These are phyloP conservation scores for Hirundichthys speculiger DNA, from an alignment of 2,113 vertebrate species.

Conservation along the genomic window DNA sequence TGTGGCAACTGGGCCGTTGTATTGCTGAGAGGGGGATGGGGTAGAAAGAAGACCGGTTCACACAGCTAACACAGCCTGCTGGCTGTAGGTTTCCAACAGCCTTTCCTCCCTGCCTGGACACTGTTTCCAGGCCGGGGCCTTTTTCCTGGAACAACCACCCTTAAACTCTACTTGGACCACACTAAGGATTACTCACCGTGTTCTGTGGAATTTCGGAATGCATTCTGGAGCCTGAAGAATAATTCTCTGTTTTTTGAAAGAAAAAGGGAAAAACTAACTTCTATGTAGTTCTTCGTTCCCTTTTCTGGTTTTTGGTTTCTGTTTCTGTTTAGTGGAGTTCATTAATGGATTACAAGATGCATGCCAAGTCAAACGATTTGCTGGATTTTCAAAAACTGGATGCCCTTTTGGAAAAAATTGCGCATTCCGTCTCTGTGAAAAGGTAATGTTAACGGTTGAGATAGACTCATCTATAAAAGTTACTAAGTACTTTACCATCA, in stretches of 20 bases:
- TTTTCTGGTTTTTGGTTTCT: conserved; percentile 57
- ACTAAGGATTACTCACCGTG: conserved; percentile 69
- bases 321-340: conserved; percentile 66
- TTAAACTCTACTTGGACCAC: conserved; percentile 51
- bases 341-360: conserved; percentile 85
- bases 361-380: conserved; percentile 84
- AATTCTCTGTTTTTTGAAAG: conserved; percentile 59
- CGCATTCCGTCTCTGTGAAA: conserved; percentile 83
- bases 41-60: conserved; percentile 81
- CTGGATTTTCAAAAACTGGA: conserved; percentile 86
- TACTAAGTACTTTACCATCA: neutral
- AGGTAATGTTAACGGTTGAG: conserved; percentile 73
- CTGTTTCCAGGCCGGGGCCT: conserved; percentile 48
- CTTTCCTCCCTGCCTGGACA: conserved; percentile 57
- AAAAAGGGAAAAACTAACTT: conserved; percentile 62
- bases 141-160: conserved; percentile 57
- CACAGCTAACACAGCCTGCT: conserved; percentile 82
- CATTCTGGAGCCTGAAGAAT: conserved; percentile 58
- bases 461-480: conserved; percentile 12
- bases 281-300: conserved; percentile 33
- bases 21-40: conserved; percentile 84
- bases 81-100: conserved; percentile 75
- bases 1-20: conserved; percentile 84
- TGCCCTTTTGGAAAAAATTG: conserved; percentile 85
- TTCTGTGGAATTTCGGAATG: conserved; percentile 69